Percentiles rank a stretch among this genome's conserved stretches.
Conservation (phyloP, 2,888 invertebrate species). For the Cosmopolites sordidus region DNA sequence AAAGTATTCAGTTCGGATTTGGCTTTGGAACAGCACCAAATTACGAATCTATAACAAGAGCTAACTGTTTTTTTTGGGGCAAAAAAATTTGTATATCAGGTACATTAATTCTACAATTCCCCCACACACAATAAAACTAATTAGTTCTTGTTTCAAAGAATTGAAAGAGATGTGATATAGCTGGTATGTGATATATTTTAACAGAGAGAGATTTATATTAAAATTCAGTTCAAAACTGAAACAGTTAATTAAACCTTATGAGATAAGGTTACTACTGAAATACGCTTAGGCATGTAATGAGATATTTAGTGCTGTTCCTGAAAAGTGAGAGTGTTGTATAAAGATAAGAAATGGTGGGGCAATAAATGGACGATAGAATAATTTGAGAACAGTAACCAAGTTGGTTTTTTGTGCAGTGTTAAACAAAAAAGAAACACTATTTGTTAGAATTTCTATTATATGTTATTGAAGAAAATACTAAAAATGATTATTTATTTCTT, state of each 20-base stretch:
- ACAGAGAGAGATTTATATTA: conserved; percentile 24
- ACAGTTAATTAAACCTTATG: conserved; percentile 8
- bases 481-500: conserved; percentile 41
- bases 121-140: background rate
- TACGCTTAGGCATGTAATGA: conserved; percentile 19
- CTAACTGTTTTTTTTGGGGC: background rate
- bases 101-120: no score
- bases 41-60: background rate
- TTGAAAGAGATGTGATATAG: conserved; percentile 23
- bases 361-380: conserved; percentile 23
- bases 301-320: conserved; percentile 7
- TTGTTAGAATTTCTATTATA: conserved; percentile 49
- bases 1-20: background rate
- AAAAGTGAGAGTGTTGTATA: conserved; percentile 8
- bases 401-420: conserved; percentile 45
- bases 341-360: conserved; percentile 11
- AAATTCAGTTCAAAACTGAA: conserved; percentile 19
- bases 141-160: background rate
- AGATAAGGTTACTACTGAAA: conserved; percentile 15
- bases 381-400: conserved; percentile 39
- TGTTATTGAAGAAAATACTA: conserved; percentile 36
- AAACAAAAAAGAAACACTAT: conserved; percentile 40
- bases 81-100: background rate
- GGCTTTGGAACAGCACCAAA: background rate
- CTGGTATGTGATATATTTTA: conserved; percentile 24